Percentiles rank a stretch among this genome's conserved stretches.
Conservation (phyloP, 2,113 vertebrate species). For the Notarius quadriscutis region DNA sequence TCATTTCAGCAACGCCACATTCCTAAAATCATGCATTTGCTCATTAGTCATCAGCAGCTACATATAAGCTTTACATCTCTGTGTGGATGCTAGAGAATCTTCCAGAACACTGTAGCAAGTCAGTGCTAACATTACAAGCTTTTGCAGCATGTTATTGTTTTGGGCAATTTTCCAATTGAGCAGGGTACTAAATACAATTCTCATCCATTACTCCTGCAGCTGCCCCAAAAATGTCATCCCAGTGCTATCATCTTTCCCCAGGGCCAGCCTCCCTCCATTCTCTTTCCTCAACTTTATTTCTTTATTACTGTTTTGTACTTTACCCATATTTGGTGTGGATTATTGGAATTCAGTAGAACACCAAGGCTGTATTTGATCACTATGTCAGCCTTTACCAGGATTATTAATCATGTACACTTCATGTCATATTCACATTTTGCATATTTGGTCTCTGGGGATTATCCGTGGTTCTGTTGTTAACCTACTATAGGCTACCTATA, state of each 20-base stretch:
- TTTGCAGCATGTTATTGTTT: conserved; percentile 47
- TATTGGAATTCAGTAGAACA: neutral
- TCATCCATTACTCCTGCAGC: conserved; percentile 73
- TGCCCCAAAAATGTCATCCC: conserved; percentile 77
- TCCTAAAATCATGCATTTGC: neutral
- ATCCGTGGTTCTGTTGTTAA: no score
- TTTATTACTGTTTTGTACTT: conserved; percentile 32
- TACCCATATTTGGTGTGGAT: conserved; percentile 8
- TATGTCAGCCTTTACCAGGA: neutral
- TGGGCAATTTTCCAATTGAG: conserved; percentile 52
- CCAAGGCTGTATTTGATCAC: neutral
- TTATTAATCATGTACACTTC: conserved; percentile 1
- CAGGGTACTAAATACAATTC: conserved; percentile 70
- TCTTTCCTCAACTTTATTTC: conserved; percentile 33
- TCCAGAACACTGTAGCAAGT: neutral
- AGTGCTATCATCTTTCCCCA: conserved; percentile 62
- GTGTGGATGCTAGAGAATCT: neutral
- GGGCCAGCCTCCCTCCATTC: conserved; percentile 52
- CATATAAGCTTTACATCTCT: neutral
- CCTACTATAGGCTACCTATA: neutral
- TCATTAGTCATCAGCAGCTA: neutral
- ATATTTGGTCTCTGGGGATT: neutral
- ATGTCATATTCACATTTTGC: neutral
- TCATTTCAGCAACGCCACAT: neutral
- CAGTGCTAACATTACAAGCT: conserved; percentile 42